These are phyloP conservation scores for Lanistes nyassanus DNA, from an alignment of 1,140 invertebrate genomes.

Conservation along the genomic window DNA sequence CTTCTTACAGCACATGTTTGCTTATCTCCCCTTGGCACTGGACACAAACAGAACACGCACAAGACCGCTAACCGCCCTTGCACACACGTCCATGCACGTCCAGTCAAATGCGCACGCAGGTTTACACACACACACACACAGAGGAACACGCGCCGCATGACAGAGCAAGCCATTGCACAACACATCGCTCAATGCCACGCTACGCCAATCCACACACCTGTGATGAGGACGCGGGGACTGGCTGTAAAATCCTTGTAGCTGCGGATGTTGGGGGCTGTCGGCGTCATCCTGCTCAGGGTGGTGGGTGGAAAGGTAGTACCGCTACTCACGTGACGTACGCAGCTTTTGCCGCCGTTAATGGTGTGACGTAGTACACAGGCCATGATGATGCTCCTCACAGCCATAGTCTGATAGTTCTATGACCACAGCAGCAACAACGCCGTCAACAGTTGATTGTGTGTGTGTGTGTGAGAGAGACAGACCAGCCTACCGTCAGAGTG, in stretches of 20 bases:
- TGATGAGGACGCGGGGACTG: slow-evolving; percentile 31
- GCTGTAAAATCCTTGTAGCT: slow-evolving; percentile 18
- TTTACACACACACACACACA: neutral
- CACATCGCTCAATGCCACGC: neutral
- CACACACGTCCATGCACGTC: neutral
- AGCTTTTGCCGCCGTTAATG: too few species aligned
- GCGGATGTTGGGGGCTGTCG: neutral
- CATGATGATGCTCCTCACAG: too few species aligned
- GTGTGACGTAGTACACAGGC: too few species aligned
- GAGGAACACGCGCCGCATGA: neutral
- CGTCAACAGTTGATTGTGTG: too few species aligned
- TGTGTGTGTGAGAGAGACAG: slow-evolving; percentile 6
- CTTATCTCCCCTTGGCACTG: too few species aligned
- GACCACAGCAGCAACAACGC: too few species aligned
- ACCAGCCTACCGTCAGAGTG: neutral
- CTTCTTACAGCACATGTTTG: too few species aligned
- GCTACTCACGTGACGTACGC: slow-evolving; percentile 2
- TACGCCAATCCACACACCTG: slow-evolving; percentile 23
- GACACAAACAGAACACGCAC: neutral
- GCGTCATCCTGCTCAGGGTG: slow-evolving; percentile 14
- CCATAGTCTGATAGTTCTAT: too few species aligned
- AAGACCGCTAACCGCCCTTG: neutral
- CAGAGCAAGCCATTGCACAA: neutral
- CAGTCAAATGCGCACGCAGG: neutral
- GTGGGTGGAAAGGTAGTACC: slow-evolving; percentile 16